Percentiles rank a stretch among this genome's conserved stretches.
Conservation (phyloP, 2,113 vertebrate species). For the Hucho hucho region DNA sequence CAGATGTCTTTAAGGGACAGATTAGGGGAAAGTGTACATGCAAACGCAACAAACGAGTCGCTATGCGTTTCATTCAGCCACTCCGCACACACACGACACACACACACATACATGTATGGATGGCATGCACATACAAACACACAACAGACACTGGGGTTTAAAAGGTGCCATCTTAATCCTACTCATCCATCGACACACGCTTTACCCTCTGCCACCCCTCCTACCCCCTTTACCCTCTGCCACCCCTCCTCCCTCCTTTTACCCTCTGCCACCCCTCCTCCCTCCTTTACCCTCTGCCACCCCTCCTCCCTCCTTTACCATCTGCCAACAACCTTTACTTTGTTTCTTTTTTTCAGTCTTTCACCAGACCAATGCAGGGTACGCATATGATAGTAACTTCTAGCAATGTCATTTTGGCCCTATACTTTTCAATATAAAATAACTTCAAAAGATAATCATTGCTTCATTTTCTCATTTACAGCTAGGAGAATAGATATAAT, state of each 20-base stretch:
- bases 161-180: constrained; percentile 42
- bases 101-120: constrained; percentile 32
- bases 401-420: constrained; percentile 22
- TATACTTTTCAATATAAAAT: constrained; percentile 54
- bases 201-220: neutral
- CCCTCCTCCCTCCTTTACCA: too few species aligned
- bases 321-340: neutral
- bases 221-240: too few species aligned
- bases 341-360: neutral
- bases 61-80: constrained; percentile 59
- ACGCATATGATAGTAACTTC: constrained; percentile 25
- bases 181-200: constrained; percentile 36
- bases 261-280: too few species aligned
- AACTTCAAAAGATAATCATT: constrained; percentile 58
- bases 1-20: constrained; percentile 81
- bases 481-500: constrained; percentile 51
- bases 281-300: too few species aligned
- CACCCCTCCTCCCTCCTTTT: too few species aligned
- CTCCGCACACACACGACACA: constrained; percentile 28
- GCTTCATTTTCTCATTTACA: constrained; percentile 55
- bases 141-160: constrained; percentile 39
- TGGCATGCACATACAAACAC: constrained; percentile 34
- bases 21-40: constrained; percentile 73
- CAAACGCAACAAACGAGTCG: constrained; percentile 74
- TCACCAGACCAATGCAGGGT: neutral